Evolutionary conservation across 2,797 vertebrate species (phyloP).

Genomic region (Protosalanx chinensis): DNA sequence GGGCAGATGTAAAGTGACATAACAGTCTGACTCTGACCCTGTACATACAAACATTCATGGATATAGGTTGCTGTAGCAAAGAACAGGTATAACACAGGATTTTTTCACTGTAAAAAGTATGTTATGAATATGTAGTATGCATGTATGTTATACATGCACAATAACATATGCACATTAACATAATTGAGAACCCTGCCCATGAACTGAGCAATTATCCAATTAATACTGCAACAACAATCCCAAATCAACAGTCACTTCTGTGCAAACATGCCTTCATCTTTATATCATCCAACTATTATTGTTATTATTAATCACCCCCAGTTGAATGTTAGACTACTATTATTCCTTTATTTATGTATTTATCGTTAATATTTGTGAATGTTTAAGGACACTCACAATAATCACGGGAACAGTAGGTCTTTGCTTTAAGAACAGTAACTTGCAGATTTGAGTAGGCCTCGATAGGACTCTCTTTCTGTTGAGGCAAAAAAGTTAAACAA

Average conservation of each 20-base stretch:
- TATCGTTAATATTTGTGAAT: background rate
- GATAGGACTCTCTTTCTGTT: constrained; percentile 43
- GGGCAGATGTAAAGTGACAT: constrained; percentile 77
- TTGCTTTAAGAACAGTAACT: constrained; percentile 73
- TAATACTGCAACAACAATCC: too few relatives aligned
- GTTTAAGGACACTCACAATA: constrained; percentile 63
- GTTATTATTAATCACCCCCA: too few relatives aligned
- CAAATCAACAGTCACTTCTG: too few relatives aligned
- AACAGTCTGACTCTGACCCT: constrained; percentile 80
- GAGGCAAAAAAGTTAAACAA: background rate
- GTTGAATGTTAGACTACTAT: background rate
- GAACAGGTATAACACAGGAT: background rate
- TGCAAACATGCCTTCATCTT: too few relatives aligned
- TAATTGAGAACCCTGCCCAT: too few relatives aligned
- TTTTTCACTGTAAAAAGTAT: background rate
- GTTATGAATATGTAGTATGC: too few relatives aligned
- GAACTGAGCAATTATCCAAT: too few relatives aligned
- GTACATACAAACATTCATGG: background rate
- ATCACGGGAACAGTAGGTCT: constrained; percentile 60
- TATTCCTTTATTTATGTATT: background rate
- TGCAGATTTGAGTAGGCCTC: constrained; percentile 65
- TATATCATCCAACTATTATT: too few relatives aligned
- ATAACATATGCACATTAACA: background rate
- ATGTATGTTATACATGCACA: background rate
- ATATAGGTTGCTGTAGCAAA: background rate